Conservation (phyloP, 2,888 invertebrate genomes). For the Cantharis flavilabris region DNA sequence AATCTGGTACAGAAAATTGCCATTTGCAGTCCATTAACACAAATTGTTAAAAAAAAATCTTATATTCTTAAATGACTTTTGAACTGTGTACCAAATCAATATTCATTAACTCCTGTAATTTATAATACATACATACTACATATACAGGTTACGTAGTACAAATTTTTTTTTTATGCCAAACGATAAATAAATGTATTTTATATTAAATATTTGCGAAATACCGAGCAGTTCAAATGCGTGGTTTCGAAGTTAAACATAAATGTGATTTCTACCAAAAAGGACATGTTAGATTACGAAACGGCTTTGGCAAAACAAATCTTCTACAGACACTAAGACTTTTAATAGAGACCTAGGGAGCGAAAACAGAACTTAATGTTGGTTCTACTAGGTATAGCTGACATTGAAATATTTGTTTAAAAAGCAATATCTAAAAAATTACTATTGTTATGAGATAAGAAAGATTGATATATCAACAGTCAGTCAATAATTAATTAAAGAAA, state of each 20-base stretch:
- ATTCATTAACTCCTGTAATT: neutral
- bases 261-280: neutral
- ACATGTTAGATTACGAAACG: neutral
- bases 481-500: neutral
- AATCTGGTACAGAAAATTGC: neutral
- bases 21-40: neutral
- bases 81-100: neutral
- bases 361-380: neutral
- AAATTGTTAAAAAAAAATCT: neutral
- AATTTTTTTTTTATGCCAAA: neutral
- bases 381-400: neutral
- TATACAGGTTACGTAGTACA: no score
- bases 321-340: neutral
- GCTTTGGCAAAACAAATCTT: neutral
- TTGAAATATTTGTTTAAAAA: neutral
- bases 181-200: neutral
- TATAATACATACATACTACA: neutral
- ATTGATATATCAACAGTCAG: neutral
- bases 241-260: neutral
- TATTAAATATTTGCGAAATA: neutral
- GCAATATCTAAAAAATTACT: neutral
- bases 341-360: neutral
- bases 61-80: neutral
- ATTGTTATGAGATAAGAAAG: neutral
- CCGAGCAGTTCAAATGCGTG: neutral